Evolutionary conservation across 2,797 vertebrate genomes (phyloP), one percentile per base, ranked within the genome.

Genomic region (Syngnathus rostellatus): DNA sequence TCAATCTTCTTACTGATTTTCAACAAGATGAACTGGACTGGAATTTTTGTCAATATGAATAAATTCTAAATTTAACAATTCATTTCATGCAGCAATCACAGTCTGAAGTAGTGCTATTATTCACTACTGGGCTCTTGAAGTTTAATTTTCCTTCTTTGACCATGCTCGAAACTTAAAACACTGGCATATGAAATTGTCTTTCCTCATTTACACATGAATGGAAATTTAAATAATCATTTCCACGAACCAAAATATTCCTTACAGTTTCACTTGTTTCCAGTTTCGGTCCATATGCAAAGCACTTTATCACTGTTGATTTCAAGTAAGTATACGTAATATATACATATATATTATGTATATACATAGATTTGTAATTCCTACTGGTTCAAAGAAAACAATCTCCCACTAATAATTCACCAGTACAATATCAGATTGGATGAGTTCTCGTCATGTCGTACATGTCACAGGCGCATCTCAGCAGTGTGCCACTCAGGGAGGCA

Each of bases 401-500:
- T 64, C 8, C 41, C 14, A 8, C 55, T 38, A 6, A 14, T 21
- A 31, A 3, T 31, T 0, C 23, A 25, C 53, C 2, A 64, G 61
- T 45, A 31, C 68, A 67, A 67, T 60, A 69, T 50, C 75, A 79
- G 57, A 68, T 51, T 74, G 69, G 23, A 73, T 64, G 69, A 77
- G 66, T 58, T 73, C 69, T 64, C 50, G 69, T 70, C 74, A 31
- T 76, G 74, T 75, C 80, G 75, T 74, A 79, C 58, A 81, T 77
- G 75, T 81, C 69, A 75, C 63, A 77, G 66, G 64, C 81, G 31
- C 55, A 6, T 31, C 55, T 57, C 55, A 37, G 70, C 72, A 21
- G 39, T 72, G 70, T 66, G 76, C 72, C 67, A 68, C 59, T 69
- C 55, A 70, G 71, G 43, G 57, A 50, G 25, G 57, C 68, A 77